Conservation (phyloP, 2,888 invertebrate genomes). For the Tiliacea aurago region DNA sequence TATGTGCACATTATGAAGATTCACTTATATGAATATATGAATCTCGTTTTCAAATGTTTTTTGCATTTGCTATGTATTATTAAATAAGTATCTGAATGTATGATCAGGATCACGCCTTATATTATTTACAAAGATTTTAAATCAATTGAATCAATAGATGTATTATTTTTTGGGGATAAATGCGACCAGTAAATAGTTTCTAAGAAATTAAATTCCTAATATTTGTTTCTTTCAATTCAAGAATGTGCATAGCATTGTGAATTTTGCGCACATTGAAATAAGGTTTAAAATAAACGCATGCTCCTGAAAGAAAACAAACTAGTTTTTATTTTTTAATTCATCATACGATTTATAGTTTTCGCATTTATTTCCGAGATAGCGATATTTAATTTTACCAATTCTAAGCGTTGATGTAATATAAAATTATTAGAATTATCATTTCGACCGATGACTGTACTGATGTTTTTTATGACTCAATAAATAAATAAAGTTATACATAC, state of each 20-base stretch:
- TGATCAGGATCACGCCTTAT: not conserved
- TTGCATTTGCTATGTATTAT: conserved; percentile 23
- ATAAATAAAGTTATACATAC: conserved; percentile 39
- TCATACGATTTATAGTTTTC: not conserved
- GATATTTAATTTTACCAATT: conserved; percentile 1
- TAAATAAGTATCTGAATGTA: not conserved
- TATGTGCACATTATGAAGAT: too few relatives aligned
- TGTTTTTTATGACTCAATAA: conserved; percentile 36
- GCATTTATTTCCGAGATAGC: not conserved
- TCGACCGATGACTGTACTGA: conserved; percentile 9
- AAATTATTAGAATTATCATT: not conserved
- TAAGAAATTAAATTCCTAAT: not conserved
- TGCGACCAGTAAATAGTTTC: not conserved
- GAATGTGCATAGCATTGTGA: not conserved
- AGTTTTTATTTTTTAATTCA: not conserved
- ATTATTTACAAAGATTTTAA: not conserved
- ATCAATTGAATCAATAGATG: not conserved
- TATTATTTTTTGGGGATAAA: not conserved
- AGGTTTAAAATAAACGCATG: not conserved
- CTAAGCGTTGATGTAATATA: not conserved
- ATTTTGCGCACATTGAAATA: not conserved
- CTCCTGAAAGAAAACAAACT: not conserved
- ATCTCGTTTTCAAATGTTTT: conserved; percentile 32
- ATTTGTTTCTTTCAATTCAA: not conserved
- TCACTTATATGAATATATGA: conserved; percentile 19